Evolutionary conservation across 2,113 vertebrate species (phyloP), one percentile per base, ranked within the genome.

Genomic region (Neodontobutis hainanensis): DNA sequence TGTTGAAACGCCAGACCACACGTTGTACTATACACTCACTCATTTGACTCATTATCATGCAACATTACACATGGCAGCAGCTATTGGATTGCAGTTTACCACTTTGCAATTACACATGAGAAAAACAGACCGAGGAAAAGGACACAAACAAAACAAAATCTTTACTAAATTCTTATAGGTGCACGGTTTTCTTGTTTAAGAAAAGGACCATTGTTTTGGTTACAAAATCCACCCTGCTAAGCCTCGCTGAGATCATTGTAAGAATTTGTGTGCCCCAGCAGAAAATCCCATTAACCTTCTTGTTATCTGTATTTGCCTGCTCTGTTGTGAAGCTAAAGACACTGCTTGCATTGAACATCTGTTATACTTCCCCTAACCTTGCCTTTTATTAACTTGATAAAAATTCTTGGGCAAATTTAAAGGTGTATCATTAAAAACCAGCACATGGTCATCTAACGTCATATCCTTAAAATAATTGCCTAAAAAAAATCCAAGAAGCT

Each of bases 161-260:
- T 43, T 68, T 53, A 51, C 60, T 53, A 35, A 32, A 75, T 36
- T 51, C 4, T 6, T 8, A 53, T 38, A 34, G 51, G 64, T 52
- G 35, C 58, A 62, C 5, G 19, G 1, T n/a, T 2, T 4, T 49
- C 57, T 62, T 32, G 47, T 16, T 19, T 67, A 66, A 27, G 68
- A 75, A 82, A 71, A 50, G 68, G 36, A 35, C 60, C 51, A 50
- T 67, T 87, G 78, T 85, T 15, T 65, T 65, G 68, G 44, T 19
- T 38, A 77, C 80, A 44, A 59, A 50, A 61, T 76, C 81, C 80
- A 19, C 84, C 70, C 69, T 70, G 55, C 63, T 87, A 88, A 89
- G 81, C 80, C 44, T 48, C 84, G 82, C 84, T 67, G 70, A 68
- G 71, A 66, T 82, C 55, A 61, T n/a, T 44, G 40, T 5, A 51